Evolutionary conservation across 2,888 invertebrate species (phyloP).

Genomic region (Globia sparganii): DNA sequence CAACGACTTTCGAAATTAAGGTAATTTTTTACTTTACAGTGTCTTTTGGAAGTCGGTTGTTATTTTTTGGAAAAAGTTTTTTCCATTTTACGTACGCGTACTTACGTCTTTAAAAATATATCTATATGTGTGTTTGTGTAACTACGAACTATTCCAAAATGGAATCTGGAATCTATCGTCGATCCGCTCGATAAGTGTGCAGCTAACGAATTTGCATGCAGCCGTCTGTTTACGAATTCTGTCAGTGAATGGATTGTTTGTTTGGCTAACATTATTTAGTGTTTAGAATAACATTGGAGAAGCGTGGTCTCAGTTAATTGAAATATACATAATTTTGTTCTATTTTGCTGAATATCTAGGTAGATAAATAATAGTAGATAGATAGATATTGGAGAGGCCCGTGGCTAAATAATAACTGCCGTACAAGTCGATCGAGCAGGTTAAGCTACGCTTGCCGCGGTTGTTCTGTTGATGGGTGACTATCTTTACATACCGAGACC

Average conservation of each 20-base stretch:
- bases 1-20: too few species aligned
- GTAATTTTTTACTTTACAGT: too few species aligned
- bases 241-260: conserved; percentile 45
- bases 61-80: too few species aligned
- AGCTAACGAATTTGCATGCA: conserved; percentile 37
- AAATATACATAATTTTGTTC: not conserved
- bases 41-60: too few species aligned
- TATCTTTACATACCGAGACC: too few species aligned
- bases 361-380: not conserved
- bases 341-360: not conserved
- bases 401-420: too few species aligned
- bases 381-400: too few species aligned
- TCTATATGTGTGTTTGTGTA: not conserved
- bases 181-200: conserved; percentile 4
- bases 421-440: too few species aligned
- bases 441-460: not conserved
- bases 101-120: too few species aligned
- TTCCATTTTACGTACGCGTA: too few species aligned
- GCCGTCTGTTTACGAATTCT: conserved; percentile 36
- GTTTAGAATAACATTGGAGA: conserved; percentile 8
- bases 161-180: too few species aligned
- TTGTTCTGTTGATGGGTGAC: not conserved
- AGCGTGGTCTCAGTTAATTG: not conserved
- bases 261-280: conserved; percentile 22
- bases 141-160: conserved; percentile 1